These are phyloP conservation scores for Notoglanidium macrostoma DNA, from an alignment of 2,797 vertebrate genomes.

Conservation along the genomic window DNA sequence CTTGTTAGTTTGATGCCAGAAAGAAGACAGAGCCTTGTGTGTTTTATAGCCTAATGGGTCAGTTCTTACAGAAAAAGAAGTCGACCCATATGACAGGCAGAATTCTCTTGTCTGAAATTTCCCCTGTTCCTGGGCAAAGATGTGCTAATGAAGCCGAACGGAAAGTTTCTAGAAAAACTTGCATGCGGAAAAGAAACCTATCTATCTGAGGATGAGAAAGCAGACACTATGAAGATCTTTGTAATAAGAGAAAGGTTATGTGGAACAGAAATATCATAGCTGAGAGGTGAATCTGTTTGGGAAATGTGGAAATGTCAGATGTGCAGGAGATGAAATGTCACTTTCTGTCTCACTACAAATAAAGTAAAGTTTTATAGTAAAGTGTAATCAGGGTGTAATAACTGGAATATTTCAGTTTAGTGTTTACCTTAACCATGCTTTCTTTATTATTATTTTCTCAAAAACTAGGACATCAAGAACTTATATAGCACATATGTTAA, in stretches of 20 bases:
- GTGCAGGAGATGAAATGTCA: constrained; percentile 25
- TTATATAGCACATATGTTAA: not conserved
- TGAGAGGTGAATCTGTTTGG: constrained; percentile 4
- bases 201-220: constrained; percentile 17
- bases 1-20: constrained; percentile 43
- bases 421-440: not conserved
- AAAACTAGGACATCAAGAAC: not conserved
- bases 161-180: constrained; percentile 36
- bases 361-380: not conserved
- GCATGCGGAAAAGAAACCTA: constrained; percentile 21
- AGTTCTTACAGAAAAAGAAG: constrained; percentile 26
- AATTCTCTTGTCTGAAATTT: constrained; percentile 26
- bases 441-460: not conserved
- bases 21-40: constrained; percentile 12
- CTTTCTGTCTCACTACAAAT: constrained; percentile 2
- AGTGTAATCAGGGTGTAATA: not conserved
- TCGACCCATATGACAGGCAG: constrained; percentile 26
- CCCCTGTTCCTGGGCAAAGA: constrained; percentile 30
- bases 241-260: constrained; percentile 27
- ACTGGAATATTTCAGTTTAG: not conserved
- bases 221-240: constrained; percentile 33
- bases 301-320: constrained; percentile 36
- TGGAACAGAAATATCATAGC: constrained; percentile 22
- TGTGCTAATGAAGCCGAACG: constrained; percentile 32
- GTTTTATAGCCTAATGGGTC: constrained; percentile 36